Percentiles rank a stretch among this genome's conserved stretches.
These are phyloP conservation scores for Microcebus jonahi DNA, from an alignment of 2,113 vertebrate species.

Conservation along the genomic window DNA sequence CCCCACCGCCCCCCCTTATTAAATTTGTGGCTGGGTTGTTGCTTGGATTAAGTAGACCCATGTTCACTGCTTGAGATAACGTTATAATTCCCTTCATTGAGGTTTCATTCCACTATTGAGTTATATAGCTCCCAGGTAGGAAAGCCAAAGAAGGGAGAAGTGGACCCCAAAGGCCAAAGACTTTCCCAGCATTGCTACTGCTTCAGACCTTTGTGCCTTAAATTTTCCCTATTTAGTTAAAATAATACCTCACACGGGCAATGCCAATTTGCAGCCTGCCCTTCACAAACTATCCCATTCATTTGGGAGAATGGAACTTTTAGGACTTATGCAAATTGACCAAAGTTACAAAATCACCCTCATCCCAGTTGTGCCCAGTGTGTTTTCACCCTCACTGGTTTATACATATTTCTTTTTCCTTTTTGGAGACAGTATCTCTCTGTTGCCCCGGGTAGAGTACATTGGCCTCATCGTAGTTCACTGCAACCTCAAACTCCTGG, in stretches of 20 bases:
- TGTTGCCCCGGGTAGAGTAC: too few relatives aligned
- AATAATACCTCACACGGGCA: neutral
- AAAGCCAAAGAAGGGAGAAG: neutral
- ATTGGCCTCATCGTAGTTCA: too few relatives aligned
- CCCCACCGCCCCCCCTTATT: neutral
- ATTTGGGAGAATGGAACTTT: neutral
- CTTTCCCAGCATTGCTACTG: neutral
- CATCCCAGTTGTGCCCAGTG: neutral
- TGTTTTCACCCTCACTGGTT: constrained; percentile 22
- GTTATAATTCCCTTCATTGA: neutral
- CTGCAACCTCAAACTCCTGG: too few relatives aligned
- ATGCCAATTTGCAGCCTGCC: neutral
- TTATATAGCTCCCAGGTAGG: neutral
- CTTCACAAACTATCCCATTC: constrained; percentile 29
- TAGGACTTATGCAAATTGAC: neutral
- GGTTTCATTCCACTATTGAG: constrained; percentile 31
- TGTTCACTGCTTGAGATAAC: neutral
- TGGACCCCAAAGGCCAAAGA: neutral
- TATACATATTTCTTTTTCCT: neutral
- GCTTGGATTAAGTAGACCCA: constrained; percentile 44
- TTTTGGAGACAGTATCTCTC: too few relatives aligned
- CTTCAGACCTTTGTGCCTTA: neutral
- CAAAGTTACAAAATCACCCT: neutral
- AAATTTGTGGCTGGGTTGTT: constrained; percentile 35
- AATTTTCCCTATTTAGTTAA: constrained; percentile 3